A percentile compares a stretch with the other conserved stretches of the same genome.
Conservation (phyloP, 2,113 vertebrate genomes). For the Lepus europaeus region DNA sequence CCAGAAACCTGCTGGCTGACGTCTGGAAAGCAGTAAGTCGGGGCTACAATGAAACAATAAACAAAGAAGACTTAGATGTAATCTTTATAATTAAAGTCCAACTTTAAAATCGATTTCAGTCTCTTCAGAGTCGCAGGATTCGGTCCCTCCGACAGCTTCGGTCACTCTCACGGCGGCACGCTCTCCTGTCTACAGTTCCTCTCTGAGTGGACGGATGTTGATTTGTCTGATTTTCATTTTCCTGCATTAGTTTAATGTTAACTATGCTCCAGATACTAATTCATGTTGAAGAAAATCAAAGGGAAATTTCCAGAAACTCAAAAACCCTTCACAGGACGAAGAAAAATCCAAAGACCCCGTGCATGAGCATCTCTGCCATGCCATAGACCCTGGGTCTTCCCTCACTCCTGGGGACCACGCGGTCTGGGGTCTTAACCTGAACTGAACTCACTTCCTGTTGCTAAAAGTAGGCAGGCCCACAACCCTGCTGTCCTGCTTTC, state of each 20-base stretch:
- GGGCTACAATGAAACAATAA: not conserved
- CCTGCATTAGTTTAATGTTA: slow-evolving; percentile 8
- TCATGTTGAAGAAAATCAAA: not conserved
- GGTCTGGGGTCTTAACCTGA: not conserved
- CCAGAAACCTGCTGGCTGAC: not conserved
- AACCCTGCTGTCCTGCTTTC: not conserved
- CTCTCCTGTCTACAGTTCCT: not conserved
- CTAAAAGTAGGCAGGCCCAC: not conserved
- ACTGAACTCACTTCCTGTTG: not conserved
- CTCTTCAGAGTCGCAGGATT: slow-evolving; percentile 19
- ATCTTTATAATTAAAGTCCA: not conserved
- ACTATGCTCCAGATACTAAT: not conserved
- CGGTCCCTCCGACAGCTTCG: not conserved
- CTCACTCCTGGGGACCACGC: not conserved
- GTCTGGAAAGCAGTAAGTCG: not conserved
- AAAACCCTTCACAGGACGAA: not conserved
- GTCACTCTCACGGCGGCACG: not conserved
- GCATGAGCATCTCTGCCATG: not conserved
- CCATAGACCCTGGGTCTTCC: not conserved
- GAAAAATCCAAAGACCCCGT: not conserved
- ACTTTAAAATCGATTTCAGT: slow-evolving; percentile 25
- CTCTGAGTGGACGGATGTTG: not conserved
- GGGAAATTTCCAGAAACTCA: slow-evolving; percentile 12
- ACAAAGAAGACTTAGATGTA: not conserved
- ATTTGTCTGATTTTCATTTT: not conserved